Evolutionary conservation across 30 jellyfish, hydroid and myxozoan genomes (phyloP).

Genomic region (Turritopsis dohrnii): DNA sequence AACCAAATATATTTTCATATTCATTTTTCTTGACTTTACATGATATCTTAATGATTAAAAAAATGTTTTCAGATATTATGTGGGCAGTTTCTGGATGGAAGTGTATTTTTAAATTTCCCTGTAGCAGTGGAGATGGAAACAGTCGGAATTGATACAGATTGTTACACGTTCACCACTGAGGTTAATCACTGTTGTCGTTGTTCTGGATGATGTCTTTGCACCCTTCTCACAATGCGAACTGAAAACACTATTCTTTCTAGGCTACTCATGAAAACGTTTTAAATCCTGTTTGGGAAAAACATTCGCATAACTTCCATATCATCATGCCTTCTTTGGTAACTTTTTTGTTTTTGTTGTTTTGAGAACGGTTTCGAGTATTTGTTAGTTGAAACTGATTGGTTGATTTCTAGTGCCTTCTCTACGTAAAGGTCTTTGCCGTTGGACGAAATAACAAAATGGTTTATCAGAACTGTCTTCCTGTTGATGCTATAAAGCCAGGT

Average conservation of each 20-base stretch:
- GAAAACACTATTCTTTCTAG: neutral
- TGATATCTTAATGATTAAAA: no score
- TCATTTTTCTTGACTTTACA: neutral
- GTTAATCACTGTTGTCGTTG: constrained; percentile 15
- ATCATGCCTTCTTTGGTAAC: constrained; percentile 53
- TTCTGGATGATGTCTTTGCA: no score
- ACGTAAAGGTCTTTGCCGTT: constrained; percentile 58
- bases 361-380: no score
- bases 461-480: constrained; percentile 54
- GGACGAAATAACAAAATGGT: constrained; percentile 39
- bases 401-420: constrained; percentile 60
- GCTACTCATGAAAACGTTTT: constrained; percentile 31
- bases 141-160: constrained; percentile 56
- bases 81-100: constrained; percentile 67
- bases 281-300: constrained; percentile 62
- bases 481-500: constrained; percentile 54
- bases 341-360: neutral
- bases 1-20: neutral
- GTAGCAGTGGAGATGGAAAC: constrained; percentile 55
- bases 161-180: constrained; percentile 43
- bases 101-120: constrained; percentile 44
- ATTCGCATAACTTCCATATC: constrained; percentile 25
- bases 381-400: no score
- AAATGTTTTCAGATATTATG: constrained; percentile 37
- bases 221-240: no score